These are phyloP conservation scores for Pandemis cinnamomeana DNA, from an alignment of 2,888 invertebrate species.

Conservation along the genomic window DNA sequence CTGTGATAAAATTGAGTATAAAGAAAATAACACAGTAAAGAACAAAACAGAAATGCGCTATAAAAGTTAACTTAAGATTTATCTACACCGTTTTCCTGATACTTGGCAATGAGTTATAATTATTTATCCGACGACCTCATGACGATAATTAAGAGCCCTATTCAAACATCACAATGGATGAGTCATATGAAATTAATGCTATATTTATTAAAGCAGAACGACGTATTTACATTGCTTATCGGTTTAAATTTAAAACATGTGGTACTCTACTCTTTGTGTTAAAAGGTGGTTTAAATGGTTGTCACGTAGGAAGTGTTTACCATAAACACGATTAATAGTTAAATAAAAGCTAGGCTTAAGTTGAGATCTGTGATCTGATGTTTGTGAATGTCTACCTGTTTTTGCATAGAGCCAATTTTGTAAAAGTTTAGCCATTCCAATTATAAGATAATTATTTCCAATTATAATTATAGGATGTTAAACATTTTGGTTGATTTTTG, in stretches of 20 bases:
- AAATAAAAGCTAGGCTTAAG: not conserved
- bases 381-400: not conserved
- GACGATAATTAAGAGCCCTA: conserved; percentile 21
- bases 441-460: no score
- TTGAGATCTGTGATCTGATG: not conserved
- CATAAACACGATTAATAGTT: not conserved
- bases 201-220: conserved; percentile 11
- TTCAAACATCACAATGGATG: conserved; percentile 12
- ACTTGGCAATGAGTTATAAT: conserved; percentile 28
- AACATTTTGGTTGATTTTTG: not conserved
- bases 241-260: conserved; percentile 2
- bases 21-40: no score
- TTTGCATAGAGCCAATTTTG: not conserved
- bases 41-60: no score
- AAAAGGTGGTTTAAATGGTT: not conserved
- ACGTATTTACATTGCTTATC: conserved; percentile 3
- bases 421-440: not conserved
- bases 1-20: no score
- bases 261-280: not conserved
- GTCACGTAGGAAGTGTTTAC: conserved; percentile 8
- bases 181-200: conserved; percentile 16
- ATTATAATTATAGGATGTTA: no score
- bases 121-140: conserved; percentile 16
- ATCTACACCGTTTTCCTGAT: conserved; percentile 5
- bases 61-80: not conserved